Base-by-base conservation (phyloP, 1,140 invertebrate species). In the Pissodes strobi region DNA sequence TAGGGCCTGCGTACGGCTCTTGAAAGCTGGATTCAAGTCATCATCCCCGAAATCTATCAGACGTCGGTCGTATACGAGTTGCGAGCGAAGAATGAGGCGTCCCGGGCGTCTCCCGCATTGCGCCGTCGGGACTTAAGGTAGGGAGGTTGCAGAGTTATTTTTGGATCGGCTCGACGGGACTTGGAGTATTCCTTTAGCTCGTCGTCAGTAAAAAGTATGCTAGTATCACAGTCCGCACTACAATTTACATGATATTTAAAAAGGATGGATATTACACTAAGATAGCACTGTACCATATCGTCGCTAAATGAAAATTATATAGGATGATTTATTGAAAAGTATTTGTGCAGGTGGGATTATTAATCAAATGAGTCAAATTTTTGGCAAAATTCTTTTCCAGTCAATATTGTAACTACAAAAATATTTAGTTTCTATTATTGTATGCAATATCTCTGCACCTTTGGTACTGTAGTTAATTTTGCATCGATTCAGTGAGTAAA, bases 1-100 rank as follows among this genome's bases (percentile, higher is more conserved):
- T 52, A 30, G 23, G n/a, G 63, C 63, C 63, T 65, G 63, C 63
- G 45, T 58, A 25, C 18, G 55, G 55, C 63, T 65, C 37, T 48
- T 51, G 38, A 45, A 59, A 65, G 63, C 48, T 65, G 51, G 56
- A 83, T 86, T 85, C 84, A 89, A 89, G 87, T 89, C 88, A 89
- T 90, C 85, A 86, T 89, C 87, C 88, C 88, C 88, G 87, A 87
- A 84, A 87, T 72, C 63, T 87, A 88, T 87, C 86, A 90, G 89
- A 90, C 89, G 89, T 90, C 88, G 89, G 87, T 90, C 88, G 89
- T 88, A 88, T 88, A 87, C 86, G 86, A 88, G 87, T 88, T 87
- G 87, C 85, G 84, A 86, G 86, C 86, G 86, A 86, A 86, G 85
- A 87, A 85, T 88, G 85, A 72, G 64, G 73, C 69, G 72, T 72